Percentiles rank a stretch among this genome's conserved stretches.
phyloP scores from a whole-genome alignment of 2,888 invertebrate species.

The Heliconius erato region DNA sequence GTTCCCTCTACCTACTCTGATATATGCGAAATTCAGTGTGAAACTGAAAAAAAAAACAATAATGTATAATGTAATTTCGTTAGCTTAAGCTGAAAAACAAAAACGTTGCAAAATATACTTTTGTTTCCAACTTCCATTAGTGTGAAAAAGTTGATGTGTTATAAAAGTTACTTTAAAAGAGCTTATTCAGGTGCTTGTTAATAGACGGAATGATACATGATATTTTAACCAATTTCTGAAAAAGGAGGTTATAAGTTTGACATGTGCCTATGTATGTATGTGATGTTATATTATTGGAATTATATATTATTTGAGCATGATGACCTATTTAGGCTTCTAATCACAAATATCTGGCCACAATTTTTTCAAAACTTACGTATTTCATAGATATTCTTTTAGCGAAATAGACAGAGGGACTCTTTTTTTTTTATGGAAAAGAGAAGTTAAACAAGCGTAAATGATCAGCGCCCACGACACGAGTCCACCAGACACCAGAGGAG shows the following conservation, averaged over 20 bases:
- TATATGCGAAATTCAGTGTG: not conserved
- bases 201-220: conserved; percentile 1
- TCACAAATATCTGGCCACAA: too few relatives aligned
- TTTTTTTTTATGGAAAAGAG: not conserved
- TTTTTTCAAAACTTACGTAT: too few relatives aligned
- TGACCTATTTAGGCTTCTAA: too few relatives aligned
- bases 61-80: not conserved
- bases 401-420: not conserved
- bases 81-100: not conserved
- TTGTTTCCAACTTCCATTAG: conserved; percentile 26
- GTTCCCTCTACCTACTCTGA: not conserved
- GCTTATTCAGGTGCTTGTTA: not conserved
- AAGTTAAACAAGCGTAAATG: too few relatives aligned
- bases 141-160: conserved; percentile 16
- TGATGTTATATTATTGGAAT: too few relatives aligned
- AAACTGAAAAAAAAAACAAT: not conserved
- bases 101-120: conserved; percentile 21
- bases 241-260: too few relatives aligned
- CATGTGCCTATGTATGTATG: too few relatives aligned
- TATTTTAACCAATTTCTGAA: too few relatives aligned
- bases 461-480: too few relatives aligned
- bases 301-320: too few relatives aligned
- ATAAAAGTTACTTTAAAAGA: conserved; percentile 12
- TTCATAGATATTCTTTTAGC: not conserved
- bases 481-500: too few relatives aligned